Evolutionary conservation across 2,797 vertebrate genomes (phyloP).

Genomic region (Pseudochirops cupreus): DNA sequence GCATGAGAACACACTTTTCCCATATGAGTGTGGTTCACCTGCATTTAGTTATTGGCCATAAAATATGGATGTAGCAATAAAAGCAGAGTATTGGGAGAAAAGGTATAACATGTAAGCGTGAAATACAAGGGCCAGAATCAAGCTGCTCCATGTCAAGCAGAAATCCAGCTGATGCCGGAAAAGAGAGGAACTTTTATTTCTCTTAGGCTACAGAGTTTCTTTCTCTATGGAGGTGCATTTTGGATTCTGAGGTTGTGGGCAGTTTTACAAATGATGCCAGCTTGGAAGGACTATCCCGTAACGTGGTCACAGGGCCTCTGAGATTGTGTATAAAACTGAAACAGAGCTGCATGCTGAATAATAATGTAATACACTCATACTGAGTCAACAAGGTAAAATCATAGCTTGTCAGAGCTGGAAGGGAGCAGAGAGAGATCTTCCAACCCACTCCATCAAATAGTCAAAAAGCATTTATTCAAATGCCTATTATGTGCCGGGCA

Average conservation of each 20-base stretch:
- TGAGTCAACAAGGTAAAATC: neutral
- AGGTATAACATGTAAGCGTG: neutral
- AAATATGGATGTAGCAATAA: neutral
- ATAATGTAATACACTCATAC: neutral
- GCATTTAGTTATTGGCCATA: neutral
- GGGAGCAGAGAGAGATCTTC: neutral
- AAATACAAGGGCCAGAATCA: neutral
- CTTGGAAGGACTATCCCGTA: neutral
- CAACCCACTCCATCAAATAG: neutral
- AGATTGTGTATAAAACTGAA: neutral
- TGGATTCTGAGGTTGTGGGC: slow-evolving; percentile 43
- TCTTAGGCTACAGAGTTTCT: neutral
- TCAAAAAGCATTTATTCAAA: neutral
- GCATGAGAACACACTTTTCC: neutral
- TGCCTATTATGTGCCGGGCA: neutral
- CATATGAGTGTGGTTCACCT: neutral
- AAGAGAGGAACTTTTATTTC: slow-evolving; percentile 47
- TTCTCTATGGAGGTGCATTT: slow-evolving; percentile 17
- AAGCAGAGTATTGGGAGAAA: neutral
- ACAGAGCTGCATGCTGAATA: slow-evolving; percentile 33
- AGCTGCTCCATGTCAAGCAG: neutral
- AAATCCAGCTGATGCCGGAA: slow-evolving; percentile 21
- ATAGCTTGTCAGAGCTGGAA: slow-evolving; percentile 23
- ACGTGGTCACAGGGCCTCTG: slow-evolving; percentile 34
- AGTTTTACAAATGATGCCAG: slow-evolving; percentile 24